Percentiles rank a stretch among this genome's conserved stretches.
Conservation (phyloP, 2,113 vertebrate genomes). For the Dipodomys ordii region DNA sequence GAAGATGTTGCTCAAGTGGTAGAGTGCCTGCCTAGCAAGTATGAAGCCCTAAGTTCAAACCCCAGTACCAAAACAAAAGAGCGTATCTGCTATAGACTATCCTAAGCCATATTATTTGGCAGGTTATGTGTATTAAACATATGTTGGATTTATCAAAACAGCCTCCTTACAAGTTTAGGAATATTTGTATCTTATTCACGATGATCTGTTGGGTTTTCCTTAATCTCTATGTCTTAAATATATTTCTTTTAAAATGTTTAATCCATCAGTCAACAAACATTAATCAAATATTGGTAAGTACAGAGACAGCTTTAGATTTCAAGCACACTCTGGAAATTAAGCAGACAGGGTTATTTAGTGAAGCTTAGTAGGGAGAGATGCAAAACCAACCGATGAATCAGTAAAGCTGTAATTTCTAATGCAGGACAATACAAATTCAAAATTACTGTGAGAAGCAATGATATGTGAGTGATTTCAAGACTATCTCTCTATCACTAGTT, state of each 20-base stretch:
- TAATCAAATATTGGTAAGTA: neutral
- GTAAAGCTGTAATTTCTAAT: neutral
- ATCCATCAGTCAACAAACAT: neutral
- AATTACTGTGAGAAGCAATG: neutral
- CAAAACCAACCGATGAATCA: neutral
- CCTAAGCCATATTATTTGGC: neutral
- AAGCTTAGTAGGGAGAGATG: neutral
- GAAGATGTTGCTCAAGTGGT: too few relatives aligned
- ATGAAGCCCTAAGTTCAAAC: too few relatives aligned
- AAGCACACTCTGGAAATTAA: neutral
- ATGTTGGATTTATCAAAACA: neutral
- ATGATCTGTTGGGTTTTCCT: neutral
- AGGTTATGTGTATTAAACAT: neutral
- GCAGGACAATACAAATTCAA: neutral
- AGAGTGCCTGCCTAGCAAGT: too few relatives aligned
- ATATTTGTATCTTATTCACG: neutral
- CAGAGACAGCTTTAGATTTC: neutral
- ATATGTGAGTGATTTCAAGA: neutral
- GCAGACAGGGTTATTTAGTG: neutral
- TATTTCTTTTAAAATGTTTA: neutral
- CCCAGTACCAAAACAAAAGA: neutral
- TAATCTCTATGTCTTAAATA: constrained; percentile 25
- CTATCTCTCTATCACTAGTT: neutral
- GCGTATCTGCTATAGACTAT: neutral
- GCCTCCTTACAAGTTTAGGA: neutral